phyloP scores from a whole-genome alignment of 2,113 vertebrate genomes.

The Propithecus coquereli region DNA sequence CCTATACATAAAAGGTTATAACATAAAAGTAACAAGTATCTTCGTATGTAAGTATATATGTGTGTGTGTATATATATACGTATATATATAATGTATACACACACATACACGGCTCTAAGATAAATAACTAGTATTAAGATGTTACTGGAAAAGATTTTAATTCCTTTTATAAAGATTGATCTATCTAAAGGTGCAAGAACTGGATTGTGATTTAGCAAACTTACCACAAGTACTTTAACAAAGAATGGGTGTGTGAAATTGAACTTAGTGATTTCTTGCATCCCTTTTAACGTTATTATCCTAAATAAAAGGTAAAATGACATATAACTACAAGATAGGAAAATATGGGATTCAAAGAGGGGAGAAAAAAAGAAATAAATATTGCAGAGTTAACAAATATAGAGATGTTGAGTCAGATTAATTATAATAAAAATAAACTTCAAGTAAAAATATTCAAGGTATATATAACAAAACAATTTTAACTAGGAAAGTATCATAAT shows the following conservation, averaged over 20 bases:
- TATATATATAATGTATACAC: no score
- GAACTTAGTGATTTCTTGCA: neutral
- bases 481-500: neutral
- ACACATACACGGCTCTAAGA: neutral
- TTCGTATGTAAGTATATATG: neutral
- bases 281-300: neutral
- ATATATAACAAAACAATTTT: neutral
- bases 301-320: slow-evolving; percentile 30
- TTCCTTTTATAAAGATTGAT: neutral
- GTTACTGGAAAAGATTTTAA: neutral
- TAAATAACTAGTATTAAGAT: slow-evolving; percentile 1
- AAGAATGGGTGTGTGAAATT: neutral
- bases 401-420: neutral
- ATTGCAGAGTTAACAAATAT: neutral
- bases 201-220: neutral
- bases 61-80: no score
- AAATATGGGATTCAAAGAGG: neutral
- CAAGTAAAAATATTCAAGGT: neutral
- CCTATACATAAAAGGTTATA: neutral
- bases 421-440: slow-evolving; percentile 30
- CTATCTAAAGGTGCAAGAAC: neutral
- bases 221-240: neutral
- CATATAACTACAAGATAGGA: neutral
- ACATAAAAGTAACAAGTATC: neutral
- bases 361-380: neutral